Conservation (phyloP, 2,113 vertebrate genomes). For the Pseudolaguvia tuberculata region DNA sequence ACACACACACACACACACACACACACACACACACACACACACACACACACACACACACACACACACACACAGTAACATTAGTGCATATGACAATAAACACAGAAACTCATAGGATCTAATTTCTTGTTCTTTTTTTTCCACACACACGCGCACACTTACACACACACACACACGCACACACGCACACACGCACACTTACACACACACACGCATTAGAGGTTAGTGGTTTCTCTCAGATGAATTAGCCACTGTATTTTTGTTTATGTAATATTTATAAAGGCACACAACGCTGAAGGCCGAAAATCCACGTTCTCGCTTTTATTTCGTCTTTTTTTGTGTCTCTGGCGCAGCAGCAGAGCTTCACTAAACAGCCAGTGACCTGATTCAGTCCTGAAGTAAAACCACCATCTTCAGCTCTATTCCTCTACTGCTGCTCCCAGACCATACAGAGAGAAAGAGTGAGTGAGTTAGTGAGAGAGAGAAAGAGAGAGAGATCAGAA, state of each 20-base stretch:
- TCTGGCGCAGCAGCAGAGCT: background rate
- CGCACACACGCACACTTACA: too few species aligned
- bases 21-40: slow-evolving; percentile 35
- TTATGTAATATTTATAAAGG: slow-evolving; percentile 48
- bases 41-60: too few species aligned
- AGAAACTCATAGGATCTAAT: slow-evolving; percentile 15
- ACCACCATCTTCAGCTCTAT: slow-evolving; percentile 32
- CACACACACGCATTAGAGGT: too few species aligned
- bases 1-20: slow-evolving; percentile 29
- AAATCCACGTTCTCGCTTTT: slow-evolving; percentile 48
- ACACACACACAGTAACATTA: too few species aligned
- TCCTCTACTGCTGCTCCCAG: background rate
- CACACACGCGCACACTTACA: slow-evolving; percentile 34
- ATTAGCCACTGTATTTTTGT: slow-evolving; percentile 35
- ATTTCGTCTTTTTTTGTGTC: slow-evolving; percentile 56
- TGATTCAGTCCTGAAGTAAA: slow-evolving; percentile 36
- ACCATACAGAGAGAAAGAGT: background rate
- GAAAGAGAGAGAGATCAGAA: background rate
- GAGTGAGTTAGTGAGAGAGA: background rate
- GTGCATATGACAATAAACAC: background rate
- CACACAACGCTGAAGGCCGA: slow-evolving; percentile 27
- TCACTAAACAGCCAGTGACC: slow-evolving; percentile 27
- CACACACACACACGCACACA: too few species aligned
- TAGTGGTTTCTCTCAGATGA: slow-evolving; percentile 16
- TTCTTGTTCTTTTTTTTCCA: slow-evolving; percentile 14